Percentiles rank a stretch among this genome's conserved stretches.
Evolutionary conservation across 1,140 invertebrate genomes (phyloP).

Genomic region (Hylaeus anthracinus): DNA sequence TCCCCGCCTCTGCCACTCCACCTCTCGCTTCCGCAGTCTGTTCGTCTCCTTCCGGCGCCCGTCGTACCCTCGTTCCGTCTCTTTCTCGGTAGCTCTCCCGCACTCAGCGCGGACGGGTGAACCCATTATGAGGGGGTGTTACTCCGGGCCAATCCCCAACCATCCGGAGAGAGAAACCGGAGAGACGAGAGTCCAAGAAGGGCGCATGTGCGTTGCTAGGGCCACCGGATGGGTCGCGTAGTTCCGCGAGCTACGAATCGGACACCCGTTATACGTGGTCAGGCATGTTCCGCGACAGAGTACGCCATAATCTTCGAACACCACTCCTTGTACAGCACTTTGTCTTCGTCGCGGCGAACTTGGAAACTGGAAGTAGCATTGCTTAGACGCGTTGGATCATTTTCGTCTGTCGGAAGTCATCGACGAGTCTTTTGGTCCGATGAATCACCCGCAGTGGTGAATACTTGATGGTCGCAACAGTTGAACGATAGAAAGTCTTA

Average conservation of each 20-base stretch:
- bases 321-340: neutral
- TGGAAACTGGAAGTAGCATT: neutral
- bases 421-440: neutral
- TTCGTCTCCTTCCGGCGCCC: conserved; percentile 27
- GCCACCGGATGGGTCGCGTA: conserved; percentile 76
- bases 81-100: conserved; percentile 54
- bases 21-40: conserved; percentile 11
- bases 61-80: conserved; percentile 30
- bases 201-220: conserved; percentile 82
- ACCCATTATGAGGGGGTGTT: conserved; percentile 82
- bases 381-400: too few relatives aligned
- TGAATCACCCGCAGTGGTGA: too few relatives aligned
- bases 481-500: too few relatives aligned
- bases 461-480: too few relatives aligned
- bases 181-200: conserved; percentile 71
- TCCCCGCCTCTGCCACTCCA: neutral
- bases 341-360: neutral
- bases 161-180: conserved; percentile 71
- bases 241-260: conserved; percentile 63
- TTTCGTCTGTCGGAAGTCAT: neutral
- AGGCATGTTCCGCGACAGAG: neutral
- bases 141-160: conserved; percentile 81
- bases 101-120: conserved; percentile 78
- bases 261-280: conserved; percentile 59
- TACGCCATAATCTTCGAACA: conserved; percentile 8